A percentile compares a stretch with the other conserved stretches of the same genome.
Conservation (phyloP, 2,113 vertebrate species). For the Camarhynchus parvulus region DNA sequence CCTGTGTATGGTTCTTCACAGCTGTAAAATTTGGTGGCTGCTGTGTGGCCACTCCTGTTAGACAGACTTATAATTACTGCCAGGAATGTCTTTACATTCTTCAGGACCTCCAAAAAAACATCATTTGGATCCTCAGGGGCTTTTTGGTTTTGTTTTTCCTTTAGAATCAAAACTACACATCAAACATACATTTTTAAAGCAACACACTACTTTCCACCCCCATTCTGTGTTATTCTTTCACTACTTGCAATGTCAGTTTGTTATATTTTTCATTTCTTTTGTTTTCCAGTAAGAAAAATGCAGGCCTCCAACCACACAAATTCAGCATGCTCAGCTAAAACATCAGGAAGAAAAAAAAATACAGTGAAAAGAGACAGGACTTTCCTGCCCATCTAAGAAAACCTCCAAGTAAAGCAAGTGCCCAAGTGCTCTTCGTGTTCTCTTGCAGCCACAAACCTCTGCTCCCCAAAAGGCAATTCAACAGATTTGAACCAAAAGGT, state of each 20-base stretch:
- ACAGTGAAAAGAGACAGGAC: neutral
- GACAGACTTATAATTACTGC: neutral
- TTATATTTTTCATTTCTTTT: slow-evolving; percentile 26
- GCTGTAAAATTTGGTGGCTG: neutral
- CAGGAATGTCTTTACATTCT: slow-evolving; percentile 1
- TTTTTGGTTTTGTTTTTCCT: neutral
- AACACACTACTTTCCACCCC: neutral
- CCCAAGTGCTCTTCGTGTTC: accelerated
- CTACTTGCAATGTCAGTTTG: neutral
- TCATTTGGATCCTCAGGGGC: neutral
- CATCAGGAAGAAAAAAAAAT: too few relatives aligned
- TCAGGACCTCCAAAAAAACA: slow-evolving; percentile 12
- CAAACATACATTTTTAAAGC: neutral
- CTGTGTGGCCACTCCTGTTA: neutral
- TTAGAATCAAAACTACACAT: neutral
- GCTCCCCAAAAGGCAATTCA: neutral
- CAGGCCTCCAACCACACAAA: slow-evolving; percentile 29
- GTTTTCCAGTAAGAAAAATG: slow-evolving; percentile 27
- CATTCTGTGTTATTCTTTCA: neutral
- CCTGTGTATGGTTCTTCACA: neutral
- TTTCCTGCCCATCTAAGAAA: neutral
- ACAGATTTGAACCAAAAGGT: neutral
- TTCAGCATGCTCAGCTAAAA: neutral
- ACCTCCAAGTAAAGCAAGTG: neutral
- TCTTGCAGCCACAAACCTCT: neutral